Evolutionary conservation across 1,140 invertebrate genomes (phyloP).

Genomic region (Dreissena rostriformis): DNA sequence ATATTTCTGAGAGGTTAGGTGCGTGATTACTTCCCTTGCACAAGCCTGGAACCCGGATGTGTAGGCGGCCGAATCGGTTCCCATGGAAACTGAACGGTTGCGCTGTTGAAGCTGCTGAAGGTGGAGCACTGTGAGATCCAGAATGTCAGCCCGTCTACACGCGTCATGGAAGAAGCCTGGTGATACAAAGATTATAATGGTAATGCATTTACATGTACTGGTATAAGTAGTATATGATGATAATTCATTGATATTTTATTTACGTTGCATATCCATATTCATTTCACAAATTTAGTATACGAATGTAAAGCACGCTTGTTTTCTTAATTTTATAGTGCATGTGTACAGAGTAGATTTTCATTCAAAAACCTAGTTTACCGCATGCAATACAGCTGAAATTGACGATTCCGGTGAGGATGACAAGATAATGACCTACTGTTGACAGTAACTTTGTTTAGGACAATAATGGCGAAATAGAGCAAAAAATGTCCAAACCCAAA

Average conservation of each 20-base stretch:
- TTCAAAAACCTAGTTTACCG: no score
- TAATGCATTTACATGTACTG: no score
- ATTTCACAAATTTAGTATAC: no score
- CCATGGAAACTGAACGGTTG: slow-evolving; percentile 18
- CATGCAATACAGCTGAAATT: no score
- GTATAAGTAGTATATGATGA: no score
- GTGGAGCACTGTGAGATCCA: slow-evolving; percentile 29
- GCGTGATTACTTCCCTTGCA: slow-evolving; percentile 27
- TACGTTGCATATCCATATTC: no score
- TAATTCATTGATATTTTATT: no score
- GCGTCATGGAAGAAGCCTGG: slow-evolving; percentile 39
- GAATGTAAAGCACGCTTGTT: background rate
- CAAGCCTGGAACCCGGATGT: slow-evolving; percentile 16
- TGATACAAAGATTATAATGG: background rate
- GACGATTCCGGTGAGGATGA: no score
- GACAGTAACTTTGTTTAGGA: no score
- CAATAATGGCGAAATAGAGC: background rate
- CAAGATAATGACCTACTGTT: no score
- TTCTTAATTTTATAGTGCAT: background rate
- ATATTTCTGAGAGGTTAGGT: background rate
- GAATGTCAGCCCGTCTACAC: slow-evolving; percentile 49
- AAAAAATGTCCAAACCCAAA: background rate
- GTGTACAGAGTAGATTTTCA: background rate
- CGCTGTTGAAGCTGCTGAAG: slow-evolving; percentile 36
- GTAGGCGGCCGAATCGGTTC: background rate